phyloP scores from a whole-genome alignment of 2,113 vertebrate genomes.

The Gracilinanus agilis region DNA sequence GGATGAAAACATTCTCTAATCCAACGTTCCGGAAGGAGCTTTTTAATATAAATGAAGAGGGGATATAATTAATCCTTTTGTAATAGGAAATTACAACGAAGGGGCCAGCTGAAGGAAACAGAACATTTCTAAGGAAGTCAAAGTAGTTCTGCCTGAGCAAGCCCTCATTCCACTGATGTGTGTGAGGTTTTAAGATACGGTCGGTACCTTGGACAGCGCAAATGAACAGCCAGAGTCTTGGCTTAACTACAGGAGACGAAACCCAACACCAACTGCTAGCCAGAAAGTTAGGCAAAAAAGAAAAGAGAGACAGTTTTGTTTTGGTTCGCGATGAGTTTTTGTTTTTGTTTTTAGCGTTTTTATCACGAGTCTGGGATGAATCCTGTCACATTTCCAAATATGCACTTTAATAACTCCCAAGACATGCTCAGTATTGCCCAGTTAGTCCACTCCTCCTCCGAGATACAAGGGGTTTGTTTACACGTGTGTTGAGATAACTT shows the following conservation, averaged over 20 bases:
- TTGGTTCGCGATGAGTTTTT: no score
- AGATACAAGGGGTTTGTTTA: background rate
- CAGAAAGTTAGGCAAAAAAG: conserved; percentile 1
- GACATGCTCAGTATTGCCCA: background rate
- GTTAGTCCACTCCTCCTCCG: background rate
- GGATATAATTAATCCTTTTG: background rate
- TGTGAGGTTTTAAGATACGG: background rate
- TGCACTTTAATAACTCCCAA: background rate
- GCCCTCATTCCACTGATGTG: background rate
- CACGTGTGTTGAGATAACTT: background rate
- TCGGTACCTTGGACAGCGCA: conserved; percentile 30
- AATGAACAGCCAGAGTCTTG: conserved; percentile 38
- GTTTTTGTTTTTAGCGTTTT: background rate
- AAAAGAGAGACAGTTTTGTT: background rate
- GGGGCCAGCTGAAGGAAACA: background rate
- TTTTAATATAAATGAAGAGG: conserved; percentile 31
- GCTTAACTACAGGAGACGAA: conserved; percentile 15
- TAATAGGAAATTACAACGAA: conserved; percentile 11
- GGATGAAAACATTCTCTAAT: background rate
- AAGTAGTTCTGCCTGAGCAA: background rate
- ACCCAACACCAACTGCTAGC: conserved; percentile 40
- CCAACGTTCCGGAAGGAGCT: background rate
- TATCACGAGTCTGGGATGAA: background rate
- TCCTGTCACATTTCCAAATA: background rate
- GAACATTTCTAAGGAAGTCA: conserved; percentile 22